Evolutionary conservation across 2,113 vertebrate genomes (phyloP).

Genomic region (Ovis canadensis): DNA sequence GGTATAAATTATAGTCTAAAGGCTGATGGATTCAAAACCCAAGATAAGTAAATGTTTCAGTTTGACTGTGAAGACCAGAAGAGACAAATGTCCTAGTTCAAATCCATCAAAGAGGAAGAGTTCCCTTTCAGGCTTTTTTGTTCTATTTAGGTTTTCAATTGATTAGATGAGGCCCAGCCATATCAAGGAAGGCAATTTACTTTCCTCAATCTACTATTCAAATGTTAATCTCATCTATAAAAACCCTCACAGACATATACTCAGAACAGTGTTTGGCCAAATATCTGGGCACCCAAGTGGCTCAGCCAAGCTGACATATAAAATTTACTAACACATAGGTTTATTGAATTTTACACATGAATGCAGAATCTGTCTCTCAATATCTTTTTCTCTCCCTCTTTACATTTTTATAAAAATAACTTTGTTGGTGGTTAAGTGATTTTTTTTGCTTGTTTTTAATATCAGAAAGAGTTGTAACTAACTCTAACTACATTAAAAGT

Average conservation of each 20-base stretch:
- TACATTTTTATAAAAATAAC: neutral
- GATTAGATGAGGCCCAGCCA: neutral
- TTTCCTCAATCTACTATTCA: neutral
- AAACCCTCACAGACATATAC: neutral
- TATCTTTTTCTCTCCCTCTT: neutral
- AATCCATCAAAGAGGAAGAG: neutral
- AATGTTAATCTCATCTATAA: neutral
- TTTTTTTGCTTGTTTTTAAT: neutral
- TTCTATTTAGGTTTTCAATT: neutral
- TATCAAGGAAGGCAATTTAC: neutral
- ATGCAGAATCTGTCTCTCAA: neutral
- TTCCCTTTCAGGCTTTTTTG: neutral
- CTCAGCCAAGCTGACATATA: neutral
- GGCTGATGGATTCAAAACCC: neutral
- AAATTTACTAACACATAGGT: neutral
- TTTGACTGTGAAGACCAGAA: neutral
- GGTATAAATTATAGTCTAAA: neutral
- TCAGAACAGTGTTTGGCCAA: neutral
- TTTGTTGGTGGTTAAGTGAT: neutral
- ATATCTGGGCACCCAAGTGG: neutral
- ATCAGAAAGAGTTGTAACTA: neutral
- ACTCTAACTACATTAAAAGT: neutral
- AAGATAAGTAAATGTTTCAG: neutral
- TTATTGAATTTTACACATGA: neutral
- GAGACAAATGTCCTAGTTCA: neutral